Conservation (phyloP, 1,140 invertebrate genomes). For the Cardiocondyla obscurior region DNA sequence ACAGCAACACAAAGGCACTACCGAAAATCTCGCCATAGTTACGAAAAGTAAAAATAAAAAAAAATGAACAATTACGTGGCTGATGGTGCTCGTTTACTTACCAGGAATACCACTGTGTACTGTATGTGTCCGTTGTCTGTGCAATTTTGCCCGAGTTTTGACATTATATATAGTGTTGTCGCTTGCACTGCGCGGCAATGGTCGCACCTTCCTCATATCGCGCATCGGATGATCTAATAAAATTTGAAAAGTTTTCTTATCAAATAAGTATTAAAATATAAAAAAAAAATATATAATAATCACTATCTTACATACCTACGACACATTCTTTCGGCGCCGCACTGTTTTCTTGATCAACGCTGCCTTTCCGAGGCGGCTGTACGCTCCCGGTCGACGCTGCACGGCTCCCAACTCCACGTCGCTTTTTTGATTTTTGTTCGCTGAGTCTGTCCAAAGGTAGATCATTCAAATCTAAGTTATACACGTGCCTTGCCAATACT, state of each 20-base stretch:
- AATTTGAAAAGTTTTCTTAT: constrained; percentile 1
- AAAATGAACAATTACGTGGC: background rate
- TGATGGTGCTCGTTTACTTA: constrained; percentile 57
- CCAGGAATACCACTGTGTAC: constrained; percentile 78
- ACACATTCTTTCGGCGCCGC: constrained; percentile 77
- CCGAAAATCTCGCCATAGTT: constrained; percentile 36
- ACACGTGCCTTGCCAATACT: constrained; percentile 96
- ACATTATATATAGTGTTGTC: constrained; percentile 81
- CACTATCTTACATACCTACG: constrained; percentile 65
- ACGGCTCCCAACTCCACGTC: constrained; percentile 83
- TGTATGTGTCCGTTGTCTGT: constrained; percentile 73
- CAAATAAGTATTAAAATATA: background rate
- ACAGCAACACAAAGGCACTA: constrained; percentile 67
- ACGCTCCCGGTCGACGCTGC: constrained; percentile 82
- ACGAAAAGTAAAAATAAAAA: background rate
- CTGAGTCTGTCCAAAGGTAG: constrained; percentile 93
- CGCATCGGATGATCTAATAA: constrained; percentile 78
- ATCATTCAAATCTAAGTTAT: constrained; percentile 95
- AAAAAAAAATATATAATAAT: background rate
- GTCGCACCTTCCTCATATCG: constrained; percentile 79
- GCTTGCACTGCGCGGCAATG: constrained; percentile 79
- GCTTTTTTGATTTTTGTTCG: constrained; percentile 92
- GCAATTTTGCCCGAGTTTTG: constrained; percentile 76
- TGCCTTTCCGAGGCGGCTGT: constrained; percentile 78
- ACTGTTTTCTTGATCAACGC: constrained; percentile 79